Conservation (phyloP, 1,140 invertebrate species). For the Lysiphlebus fabarum region DNA sequence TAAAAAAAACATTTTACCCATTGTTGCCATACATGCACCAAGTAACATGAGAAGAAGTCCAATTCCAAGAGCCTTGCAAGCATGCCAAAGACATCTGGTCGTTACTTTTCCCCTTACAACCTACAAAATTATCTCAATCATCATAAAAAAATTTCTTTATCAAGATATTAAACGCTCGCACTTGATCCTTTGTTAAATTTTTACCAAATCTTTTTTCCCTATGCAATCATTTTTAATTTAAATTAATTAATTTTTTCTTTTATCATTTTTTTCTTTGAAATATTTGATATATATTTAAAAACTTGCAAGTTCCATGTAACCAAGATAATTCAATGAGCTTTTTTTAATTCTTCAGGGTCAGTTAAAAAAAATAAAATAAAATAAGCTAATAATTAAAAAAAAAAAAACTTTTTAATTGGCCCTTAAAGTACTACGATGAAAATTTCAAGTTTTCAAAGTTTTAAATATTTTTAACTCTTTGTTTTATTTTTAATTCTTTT, state of each 20-base stretch:
- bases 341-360: constrained; percentile 2
- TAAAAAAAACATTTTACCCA: constrained; percentile 62
- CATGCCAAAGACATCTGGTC: constrained; percentile 83
- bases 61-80: constrained; percentile 80
- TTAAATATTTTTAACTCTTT: no score
- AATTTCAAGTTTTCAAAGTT: no score
- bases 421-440: neutral
- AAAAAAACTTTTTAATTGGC: constrained; percentile 9
- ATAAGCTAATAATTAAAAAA: neutral
- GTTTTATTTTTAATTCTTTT: no score
- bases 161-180: neutral
- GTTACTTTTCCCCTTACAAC: constrained; percentile 80
- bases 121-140: constrained; percentile 38
- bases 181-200: no score
- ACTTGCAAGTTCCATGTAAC: no score
- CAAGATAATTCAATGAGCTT: neutral
- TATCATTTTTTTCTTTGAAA: no score
- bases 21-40: constrained; percentile 85
- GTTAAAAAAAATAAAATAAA: neutral
- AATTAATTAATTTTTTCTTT: no score
- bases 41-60: constrained; percentile 80
- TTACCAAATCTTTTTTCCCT: no score
- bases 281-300: neutral
- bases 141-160: constrained; percentile 1
- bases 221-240: no score